phyloP scores from a whole-genome alignment of 2,888 invertebrate genomes.

The Lymantria dispar region DNA sequence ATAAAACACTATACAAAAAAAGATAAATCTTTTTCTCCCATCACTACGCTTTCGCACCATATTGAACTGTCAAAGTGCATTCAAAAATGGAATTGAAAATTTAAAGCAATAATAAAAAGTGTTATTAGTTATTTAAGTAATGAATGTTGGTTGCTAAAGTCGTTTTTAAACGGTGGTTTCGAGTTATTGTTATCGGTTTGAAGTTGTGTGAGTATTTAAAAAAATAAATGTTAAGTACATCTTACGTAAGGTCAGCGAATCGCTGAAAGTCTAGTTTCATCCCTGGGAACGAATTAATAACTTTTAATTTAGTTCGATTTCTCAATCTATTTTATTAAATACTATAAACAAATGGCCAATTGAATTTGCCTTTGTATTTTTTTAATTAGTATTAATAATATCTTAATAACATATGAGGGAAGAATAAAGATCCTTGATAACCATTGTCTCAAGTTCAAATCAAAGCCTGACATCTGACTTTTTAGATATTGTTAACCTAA shows the following conservation, averaged over 20 bases:
- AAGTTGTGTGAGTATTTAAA: conserved; percentile 67
- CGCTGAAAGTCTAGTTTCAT: conserved; percentile 30
- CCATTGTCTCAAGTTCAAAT: no score
- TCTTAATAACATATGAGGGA: no score
- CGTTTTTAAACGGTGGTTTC: conserved; percentile 60
- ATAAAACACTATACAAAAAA: conserved; percentile 30
- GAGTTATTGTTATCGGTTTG: conserved; percentile 48
- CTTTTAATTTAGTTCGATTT: no score
- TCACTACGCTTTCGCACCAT: conserved; percentile 56
- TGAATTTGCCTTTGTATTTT: no score
- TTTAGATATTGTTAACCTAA: no score
- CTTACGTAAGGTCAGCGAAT: conserved; percentile 69
- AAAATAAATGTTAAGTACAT: conserved; percentile 47
- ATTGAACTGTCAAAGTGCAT: conserved; percentile 50
- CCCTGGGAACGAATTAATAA: not conserved
- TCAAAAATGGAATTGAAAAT: conserved; percentile 54
- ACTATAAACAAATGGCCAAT: no score
- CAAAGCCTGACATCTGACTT: no score
- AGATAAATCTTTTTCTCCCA: conserved; percentile 26
- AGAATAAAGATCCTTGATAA: no score
- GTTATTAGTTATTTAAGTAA: conserved; percentile 59
- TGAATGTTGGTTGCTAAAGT: conserved; percentile 26
- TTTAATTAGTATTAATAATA: no score
- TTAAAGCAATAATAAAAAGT: conserved; percentile 66
- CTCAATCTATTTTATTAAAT: no score